A percentile compares a stretch with the other conserved stretches of the same genome.
These are phyloP conservation scores for Creontiades dilutus DNA, from an alignment of 2,888 invertebrate genomes.

Conservation along the genomic window DNA sequence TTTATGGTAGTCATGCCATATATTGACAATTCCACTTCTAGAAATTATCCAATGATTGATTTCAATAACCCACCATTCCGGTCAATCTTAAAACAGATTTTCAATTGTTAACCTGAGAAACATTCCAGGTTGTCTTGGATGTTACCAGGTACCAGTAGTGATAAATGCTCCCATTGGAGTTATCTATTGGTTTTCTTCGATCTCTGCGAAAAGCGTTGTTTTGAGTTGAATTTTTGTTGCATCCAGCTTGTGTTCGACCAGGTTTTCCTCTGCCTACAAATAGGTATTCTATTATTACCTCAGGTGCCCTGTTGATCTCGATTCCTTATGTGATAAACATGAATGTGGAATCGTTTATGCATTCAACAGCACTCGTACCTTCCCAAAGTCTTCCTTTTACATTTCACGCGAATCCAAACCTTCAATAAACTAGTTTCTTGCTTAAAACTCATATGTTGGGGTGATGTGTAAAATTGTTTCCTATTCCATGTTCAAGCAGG, in stretches of 20 bases:
- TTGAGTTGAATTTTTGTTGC: neutral
- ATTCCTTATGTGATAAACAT: constrained; percentile 32
- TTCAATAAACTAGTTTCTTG: neutral
- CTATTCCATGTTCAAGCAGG: no score
- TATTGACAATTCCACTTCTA: no score
- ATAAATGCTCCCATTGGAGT: no score
- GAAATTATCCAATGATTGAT: no score
- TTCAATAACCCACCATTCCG: no score
- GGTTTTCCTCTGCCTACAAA: constrained; percentile 1
- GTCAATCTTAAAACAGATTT: no score
- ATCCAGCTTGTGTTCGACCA: constrained; percentile 19
- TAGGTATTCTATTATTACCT: constrained; percentile 33
- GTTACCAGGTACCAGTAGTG: no score
- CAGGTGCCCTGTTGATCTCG: constrained; percentile 33
- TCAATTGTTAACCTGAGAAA: no score
- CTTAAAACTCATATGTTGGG: no score
- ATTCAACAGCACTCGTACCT: constrained; percentile 1
- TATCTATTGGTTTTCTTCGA: neutral
- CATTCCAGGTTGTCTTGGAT: no score
- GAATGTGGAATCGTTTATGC: constrained; percentile 4
- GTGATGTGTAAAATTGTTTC: no score
- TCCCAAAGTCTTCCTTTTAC: neutral
- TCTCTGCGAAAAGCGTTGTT: neutral
- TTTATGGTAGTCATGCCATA: no score
- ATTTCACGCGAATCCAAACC: neutral